A percentile compares a stretch with the other conserved stretches of the same genome.
phyloP scores from a whole-genome alignment of 2,113 vertebrate species.

The Oryzias melastigma region DNA sequence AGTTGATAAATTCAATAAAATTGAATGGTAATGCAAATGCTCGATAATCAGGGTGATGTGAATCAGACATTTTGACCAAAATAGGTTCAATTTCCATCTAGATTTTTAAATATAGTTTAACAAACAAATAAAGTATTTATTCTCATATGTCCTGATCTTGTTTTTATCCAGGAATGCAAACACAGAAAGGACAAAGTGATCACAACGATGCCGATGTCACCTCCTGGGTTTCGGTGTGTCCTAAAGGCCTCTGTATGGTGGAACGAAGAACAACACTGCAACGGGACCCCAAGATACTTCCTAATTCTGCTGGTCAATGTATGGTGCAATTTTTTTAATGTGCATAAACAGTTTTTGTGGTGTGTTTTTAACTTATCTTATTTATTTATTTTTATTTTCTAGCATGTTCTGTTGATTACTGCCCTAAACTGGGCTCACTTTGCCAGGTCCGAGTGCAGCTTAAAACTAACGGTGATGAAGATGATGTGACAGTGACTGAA shows the following conservation, averaged over 20 bases:
- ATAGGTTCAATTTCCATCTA: too few species aligned
- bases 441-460: conserved; percentile 74
- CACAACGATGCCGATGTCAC: conserved; percentile 2
- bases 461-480: conserved; percentile 22
- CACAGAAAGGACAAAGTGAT: neutral
- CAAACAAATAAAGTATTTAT: neutral
- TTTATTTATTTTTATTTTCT: neutral
- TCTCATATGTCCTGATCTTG: neutral
- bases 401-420: conserved; percentile 45
- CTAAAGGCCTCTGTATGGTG: conserved; percentile 71
- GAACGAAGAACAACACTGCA: conserved; percentile 41
- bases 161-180: conserved; percentile 51
- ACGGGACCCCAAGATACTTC: conserved; percentile 31
- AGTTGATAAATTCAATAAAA: too few species aligned
- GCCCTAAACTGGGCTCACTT: conserved; percentile 78
- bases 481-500: neutral
- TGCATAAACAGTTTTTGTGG: neutral
- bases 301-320: conserved; percentile 10
- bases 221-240: conserved; percentile 74
- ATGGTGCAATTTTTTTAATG: neutral
- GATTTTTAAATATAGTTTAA: too few species aligned
- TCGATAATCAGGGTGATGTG: too few species aligned
- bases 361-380: neutral
- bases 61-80: too few species aligned
- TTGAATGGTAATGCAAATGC: too few species aligned